Base-by-base conservation (phyloP, 2,888 invertebrate genomes). In the Caenorhabditis sp. region DNA sequence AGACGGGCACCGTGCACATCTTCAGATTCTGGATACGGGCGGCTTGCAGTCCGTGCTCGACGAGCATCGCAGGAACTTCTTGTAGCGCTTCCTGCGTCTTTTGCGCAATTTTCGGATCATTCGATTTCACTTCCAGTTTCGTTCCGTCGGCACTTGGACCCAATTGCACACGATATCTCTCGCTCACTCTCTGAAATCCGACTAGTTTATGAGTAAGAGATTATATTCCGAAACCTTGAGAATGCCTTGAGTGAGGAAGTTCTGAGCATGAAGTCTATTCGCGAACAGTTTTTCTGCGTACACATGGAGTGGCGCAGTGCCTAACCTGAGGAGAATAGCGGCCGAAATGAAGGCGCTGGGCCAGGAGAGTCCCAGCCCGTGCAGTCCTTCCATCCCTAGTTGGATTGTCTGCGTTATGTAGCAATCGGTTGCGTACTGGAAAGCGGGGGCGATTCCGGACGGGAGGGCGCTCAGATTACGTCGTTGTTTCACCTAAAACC, bases 11-110 rank as follows among this genome's bases (percentile, higher is more conserved):
- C 5, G 86, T 83, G 41, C 79, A 81, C 72, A 85, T 83, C 68
- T 87, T 87, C 45, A 87, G 71, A 63, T 85, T 86, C 37, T 85
- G 85, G 62, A 87, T 87, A 26, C 87, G 68, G 5, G 84, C 79
- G 2, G 84, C 78, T 37, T 84, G 85, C 7, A 87, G 76, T n/a
- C 76, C 68, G 48, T 85, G 75, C 43, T 83, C 81, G 6, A 71
- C 48, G 24, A 83, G 71, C 52, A 82, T 81, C 20, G 73, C 65
- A 1, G 76, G 78, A 4, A 85, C 79, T 41, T 75, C 80, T 8
- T 66, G 62, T 6, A 83, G 59, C 8, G 76, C 76, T 35, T 71
- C 59, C 41, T 76, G 30, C 0, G 71, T 65, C 15, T 46, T 61
- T 32, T 71, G 35, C 1, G 53, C 59, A 13, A 76, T 61, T 37